Conservation (phyloP, 2,888 invertebrate species). For the Epinotia demarniana region DNA sequence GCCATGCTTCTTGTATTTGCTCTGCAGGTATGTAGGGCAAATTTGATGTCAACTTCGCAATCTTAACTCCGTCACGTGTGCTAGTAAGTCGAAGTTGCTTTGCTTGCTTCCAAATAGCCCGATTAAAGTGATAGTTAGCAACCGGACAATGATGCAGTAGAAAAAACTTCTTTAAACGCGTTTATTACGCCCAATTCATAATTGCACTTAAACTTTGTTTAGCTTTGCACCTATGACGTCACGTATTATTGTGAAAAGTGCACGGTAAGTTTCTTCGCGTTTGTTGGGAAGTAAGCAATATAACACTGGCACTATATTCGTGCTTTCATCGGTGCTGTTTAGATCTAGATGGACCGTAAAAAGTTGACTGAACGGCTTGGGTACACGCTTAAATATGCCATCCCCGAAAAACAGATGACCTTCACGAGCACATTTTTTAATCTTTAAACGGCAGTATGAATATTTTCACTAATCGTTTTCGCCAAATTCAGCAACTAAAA, state of each 20-base stretch:
- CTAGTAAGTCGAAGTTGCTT: conserved; percentile 1
- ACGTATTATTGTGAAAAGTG: not conserved
- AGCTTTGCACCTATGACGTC: conserved; percentile 3
- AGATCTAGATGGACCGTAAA: conserved; percentile 3
- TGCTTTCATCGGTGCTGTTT: conserved; percentile 4
- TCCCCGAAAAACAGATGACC: not conserved
- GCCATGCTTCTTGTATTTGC: not conserved
- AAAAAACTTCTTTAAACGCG: not conserved
- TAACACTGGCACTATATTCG: conserved; percentile 5
- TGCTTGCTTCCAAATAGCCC: conserved; percentile 4
- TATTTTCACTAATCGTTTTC: no score
- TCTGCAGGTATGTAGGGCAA: not conserved
- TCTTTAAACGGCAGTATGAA: no score
- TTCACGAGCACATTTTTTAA: not conserved
- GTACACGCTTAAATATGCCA: not conserved
- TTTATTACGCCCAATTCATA: not conserved
- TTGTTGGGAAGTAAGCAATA: conserved; percentile 4
- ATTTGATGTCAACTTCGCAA: not conserved
- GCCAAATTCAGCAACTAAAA: no score
- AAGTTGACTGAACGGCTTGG: not conserved
- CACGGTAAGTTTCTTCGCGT: not conserved
- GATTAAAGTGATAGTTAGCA: not conserved
- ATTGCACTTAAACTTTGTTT: conserved; percentile 5
- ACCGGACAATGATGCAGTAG: not conserved
- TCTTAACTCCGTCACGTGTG: not conserved